Evolutionary conservation across 2,797 vertebrate species (phyloP).

Genomic region (Falco novaeseelandiae): DNA sequence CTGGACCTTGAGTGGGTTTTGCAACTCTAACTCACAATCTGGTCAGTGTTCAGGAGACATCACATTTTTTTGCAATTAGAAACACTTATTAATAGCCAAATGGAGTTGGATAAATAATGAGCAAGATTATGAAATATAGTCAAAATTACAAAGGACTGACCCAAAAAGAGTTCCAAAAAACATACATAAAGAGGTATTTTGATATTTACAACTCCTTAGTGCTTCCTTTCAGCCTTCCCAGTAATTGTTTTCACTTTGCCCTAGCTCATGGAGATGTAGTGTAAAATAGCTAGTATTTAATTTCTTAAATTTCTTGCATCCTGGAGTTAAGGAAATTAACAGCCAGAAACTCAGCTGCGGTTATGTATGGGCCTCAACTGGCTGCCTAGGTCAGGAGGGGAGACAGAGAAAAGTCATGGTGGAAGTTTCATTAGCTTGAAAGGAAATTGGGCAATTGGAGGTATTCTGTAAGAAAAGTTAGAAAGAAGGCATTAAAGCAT

Average conservation of each 20-base stretch:
- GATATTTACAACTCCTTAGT: not conserved
- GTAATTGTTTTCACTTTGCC: not conserved
- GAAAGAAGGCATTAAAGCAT: not conserved
- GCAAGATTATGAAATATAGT: not conserved
- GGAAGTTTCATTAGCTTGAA: not conserved
- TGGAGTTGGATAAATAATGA: not conserved
- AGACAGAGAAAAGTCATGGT: not conserved
- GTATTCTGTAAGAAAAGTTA: not conserved
- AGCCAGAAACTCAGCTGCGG: not conserved
- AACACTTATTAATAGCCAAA: not conserved
- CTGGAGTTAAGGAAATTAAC: not conserved
- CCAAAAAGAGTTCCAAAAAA: not conserved
- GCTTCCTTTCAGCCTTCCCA: not conserved
- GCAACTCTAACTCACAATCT: not conserved
- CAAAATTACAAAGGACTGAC: not conserved
- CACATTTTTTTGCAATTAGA: not conserved
- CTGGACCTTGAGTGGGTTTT: not conserved
- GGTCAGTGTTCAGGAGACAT: accelerated
- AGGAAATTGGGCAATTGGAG: not conserved
- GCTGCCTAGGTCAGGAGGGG: not conserved
- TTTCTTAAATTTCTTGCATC: not conserved
- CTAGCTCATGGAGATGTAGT: not conserved
- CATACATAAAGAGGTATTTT: not conserved
- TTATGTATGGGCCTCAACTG: accelerated
- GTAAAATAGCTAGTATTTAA: not conserved